Percentiles rank a stretch among this genome's conserved stretches.
phyloP scores from a whole-genome alignment of 2,888 invertebrate genomes.

The Strigamia maritima region DNA sequence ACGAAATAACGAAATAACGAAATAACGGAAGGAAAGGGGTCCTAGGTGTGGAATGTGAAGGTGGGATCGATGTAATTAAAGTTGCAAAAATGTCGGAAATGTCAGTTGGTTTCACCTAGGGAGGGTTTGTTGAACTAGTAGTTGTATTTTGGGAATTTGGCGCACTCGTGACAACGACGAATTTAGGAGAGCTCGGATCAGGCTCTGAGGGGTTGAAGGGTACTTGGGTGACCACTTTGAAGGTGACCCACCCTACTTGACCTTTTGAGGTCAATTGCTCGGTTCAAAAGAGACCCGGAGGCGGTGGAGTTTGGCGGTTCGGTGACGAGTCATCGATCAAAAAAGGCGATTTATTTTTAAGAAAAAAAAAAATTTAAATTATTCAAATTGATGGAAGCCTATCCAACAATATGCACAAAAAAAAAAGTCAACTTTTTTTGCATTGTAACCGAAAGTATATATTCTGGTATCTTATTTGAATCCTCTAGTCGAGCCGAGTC shows the following conservation, averaged over 20 bases:
- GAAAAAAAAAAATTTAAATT: no score
- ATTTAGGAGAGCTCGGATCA: no score
- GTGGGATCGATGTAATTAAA: background rate
- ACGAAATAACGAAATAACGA: no score
- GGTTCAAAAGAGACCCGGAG: background rate
- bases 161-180: no score
- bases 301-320: background rate
- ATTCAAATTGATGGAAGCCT: no score
- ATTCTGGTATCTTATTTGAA: no score
- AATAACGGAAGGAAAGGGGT: background rate
- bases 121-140: background rate
- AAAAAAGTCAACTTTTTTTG: no score
- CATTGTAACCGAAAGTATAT: no score
- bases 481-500: no score
- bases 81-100: background rate
- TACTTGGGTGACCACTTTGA: conserved; percentile 20
- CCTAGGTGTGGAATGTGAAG: background rate
- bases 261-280: background rate
- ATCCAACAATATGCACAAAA: no score
- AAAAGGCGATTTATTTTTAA: background rate
- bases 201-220: background rate
- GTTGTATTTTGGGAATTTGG: background rate
- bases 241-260: conserved; percentile 1
- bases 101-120: background rate
- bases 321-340: background rate